A percentile compares a stretch with the other conserved stretches of the same genome.
These are phyloP conservation scores for Macropus fuliginosus DNA, from an alignment of 2,797 vertebrate species.

Conservation along the genomic window DNA sequence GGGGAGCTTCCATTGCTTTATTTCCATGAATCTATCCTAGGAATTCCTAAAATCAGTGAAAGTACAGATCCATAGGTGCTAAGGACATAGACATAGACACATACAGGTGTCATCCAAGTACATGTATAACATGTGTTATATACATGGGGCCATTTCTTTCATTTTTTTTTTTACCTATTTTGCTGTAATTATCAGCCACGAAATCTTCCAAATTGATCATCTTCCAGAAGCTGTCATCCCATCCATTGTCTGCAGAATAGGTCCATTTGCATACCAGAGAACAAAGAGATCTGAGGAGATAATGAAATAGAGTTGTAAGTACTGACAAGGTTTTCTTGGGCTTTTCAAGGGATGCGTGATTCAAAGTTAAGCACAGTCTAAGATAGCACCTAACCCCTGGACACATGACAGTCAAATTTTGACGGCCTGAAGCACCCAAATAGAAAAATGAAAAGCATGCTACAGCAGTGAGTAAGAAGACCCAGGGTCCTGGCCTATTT, in stretches of 20 bases:
- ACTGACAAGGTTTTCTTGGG: background rate
- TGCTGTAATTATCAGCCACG: constrained; percentile 89
- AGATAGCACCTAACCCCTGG: background rate
- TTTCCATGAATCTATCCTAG: background rate
- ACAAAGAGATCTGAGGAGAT: constrained; percentile 91
- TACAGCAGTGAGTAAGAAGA: background rate
- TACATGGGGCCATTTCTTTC: background rate
- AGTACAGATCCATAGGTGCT: background rate
- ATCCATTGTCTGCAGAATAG: constrained; percentile 91
- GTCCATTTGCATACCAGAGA: constrained; percentile 98
- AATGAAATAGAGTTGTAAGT: background rate
- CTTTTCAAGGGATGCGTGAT: background rate
- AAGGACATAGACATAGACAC: background rate
- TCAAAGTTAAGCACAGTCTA: background rate
- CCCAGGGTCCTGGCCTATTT: background rate
- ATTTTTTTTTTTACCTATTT: constrained; percentile 89
- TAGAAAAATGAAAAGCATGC: background rate
- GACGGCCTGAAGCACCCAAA: background rate
- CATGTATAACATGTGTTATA: background rate
- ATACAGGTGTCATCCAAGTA: background rate
- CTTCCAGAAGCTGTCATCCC: constrained; percentile 94
- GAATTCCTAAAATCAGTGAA: background rate
- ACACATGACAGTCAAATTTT: background rate
- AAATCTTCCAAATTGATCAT: constrained; percentile 92
- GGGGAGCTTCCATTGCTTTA: background rate